Base-by-base conservation (phyloP, 2,888 invertebrate genomes). In the Iselma pallidipennis region DNA sequence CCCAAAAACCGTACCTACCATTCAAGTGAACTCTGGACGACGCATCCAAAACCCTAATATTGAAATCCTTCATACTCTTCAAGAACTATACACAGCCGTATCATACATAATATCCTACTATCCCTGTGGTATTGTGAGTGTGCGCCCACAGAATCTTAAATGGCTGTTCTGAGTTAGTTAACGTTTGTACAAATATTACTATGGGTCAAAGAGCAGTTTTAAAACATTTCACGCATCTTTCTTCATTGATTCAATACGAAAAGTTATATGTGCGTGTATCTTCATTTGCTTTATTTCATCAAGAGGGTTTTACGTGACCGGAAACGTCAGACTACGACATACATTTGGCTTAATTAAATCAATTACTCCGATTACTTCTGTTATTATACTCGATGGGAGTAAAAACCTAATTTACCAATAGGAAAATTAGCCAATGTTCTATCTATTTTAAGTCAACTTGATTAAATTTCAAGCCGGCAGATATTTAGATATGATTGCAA, bases 41-140 rank as follows among this genome's bases (percentile, higher is more conserved):
- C 28, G 42, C 10, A 29, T 23, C 23, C 57, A 52, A 28, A 25
- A 48, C 25, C 57, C 58, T 14, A 50, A 52, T 53, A 16, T 42
- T 58, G 52, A 25, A 23, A 21, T n/a, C 28, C 26, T 45, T 28
- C 53, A 53, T 42, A 58, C 31, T 42, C 29, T 59, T 55, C 50
- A 14, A 42, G 19, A 29, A 29, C 45, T 53, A 58, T 52, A 48
- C 58, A n/a, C 58, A 49, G 33, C 48, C 55, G 37, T 55, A 49
- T 55, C 59, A 55, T 55, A 55, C n/a, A n/a, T n/a, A n/a, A 55
- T 55, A 49, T 59, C 50, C 50, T 42, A 49, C 54, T 59, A 53
- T 53, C 53, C 59, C 59, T 59, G 59, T 55, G 59, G 59, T n/a
- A n/a, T n/a, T n/a, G n/a, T 59, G 49, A 49, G 55, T 12, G 55